Conservation (phyloP, 1,140 invertebrate genomes). For the Panonychus citri region DNA sequence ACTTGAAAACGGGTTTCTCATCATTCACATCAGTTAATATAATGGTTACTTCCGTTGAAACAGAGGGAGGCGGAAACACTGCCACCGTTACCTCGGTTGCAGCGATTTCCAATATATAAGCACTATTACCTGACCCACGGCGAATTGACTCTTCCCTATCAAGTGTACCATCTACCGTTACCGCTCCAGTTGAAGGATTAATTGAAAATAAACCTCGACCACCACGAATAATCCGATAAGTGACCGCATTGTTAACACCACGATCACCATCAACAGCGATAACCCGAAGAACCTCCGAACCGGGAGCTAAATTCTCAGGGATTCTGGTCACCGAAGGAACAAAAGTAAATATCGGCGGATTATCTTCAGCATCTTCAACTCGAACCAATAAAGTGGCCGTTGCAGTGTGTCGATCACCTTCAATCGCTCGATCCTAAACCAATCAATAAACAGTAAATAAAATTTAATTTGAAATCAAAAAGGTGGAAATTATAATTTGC, state of each 20-base stretch:
- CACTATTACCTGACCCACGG: constrained; percentile 36
- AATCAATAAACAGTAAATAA: too few species aligned
- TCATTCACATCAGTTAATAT: constrained; percentile 86
- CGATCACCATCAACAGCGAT: constrained; percentile 65
- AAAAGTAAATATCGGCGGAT: constrained; percentile 64
- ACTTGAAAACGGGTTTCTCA: constrained; percentile 62
- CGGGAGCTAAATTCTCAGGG: constrained; percentile 53
- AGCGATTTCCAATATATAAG: constrained; percentile 62
- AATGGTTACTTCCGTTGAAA: constrained; percentile 68
- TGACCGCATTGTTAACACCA: constrained; percentile 65
- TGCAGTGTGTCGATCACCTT: constrained; percentile 37
- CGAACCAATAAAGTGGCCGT: constrained; percentile 55
- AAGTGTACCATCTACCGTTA: constrained; percentile 46
- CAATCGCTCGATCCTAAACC: constrained; percentile 16
- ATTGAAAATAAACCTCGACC: constrained; percentile 37
- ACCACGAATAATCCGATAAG: constrained; percentile 48
- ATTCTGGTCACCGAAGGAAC: constrained; percentile 63
- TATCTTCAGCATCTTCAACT: constrained; percentile 65
- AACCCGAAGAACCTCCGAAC: constrained; percentile 49
- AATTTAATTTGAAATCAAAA: too few species aligned
- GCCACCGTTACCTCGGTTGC: constrained; percentile 35
- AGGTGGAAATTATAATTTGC: too few species aligned
- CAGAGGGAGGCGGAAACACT: constrained; percentile 40
- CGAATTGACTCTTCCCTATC: constrained; percentile 38
- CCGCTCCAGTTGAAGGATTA: constrained; percentile 47